Conservation (phyloP, 2,797 vertebrate genomes). For the Molossus alvarezi region DNA sequence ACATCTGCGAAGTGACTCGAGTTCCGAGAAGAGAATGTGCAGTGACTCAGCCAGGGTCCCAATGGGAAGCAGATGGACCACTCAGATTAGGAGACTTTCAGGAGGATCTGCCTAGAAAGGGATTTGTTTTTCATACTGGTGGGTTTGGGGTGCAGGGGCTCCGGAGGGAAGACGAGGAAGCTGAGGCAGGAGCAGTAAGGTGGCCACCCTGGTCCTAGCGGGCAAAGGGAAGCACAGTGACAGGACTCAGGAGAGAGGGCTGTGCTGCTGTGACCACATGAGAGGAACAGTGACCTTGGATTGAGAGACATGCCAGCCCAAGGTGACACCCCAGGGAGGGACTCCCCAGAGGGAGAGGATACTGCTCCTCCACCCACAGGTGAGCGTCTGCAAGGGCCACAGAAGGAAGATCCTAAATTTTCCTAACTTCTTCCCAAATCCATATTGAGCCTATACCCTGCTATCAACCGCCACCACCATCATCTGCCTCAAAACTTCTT, state of each 20-base stretch:
- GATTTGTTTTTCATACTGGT: too few species aligned
- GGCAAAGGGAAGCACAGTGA: background rate
- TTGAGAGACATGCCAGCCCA: too few species aligned
- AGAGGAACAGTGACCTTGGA: background rate
- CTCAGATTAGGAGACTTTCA: background rate
- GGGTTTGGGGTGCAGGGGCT: background rate
- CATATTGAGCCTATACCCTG: fast-evolving
- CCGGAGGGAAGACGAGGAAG: fast-evolving
- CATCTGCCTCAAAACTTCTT: background rate
- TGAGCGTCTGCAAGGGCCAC: fast-evolving
- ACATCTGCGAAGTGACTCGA: fast-evolving
- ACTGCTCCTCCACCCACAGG: too few species aligned
- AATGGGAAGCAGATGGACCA: fast-evolving
- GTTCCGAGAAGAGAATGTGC: background rate
- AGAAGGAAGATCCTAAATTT: background rate
- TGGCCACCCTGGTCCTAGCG: too few species aligned
- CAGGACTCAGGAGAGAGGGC: background rate
- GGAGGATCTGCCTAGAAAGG: background rate
- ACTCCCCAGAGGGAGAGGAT: background rate
- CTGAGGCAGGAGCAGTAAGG: fast-evolving
- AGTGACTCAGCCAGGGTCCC: background rate
- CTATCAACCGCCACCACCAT: fast-evolving
- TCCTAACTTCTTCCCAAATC: background rate
- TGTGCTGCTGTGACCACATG: fast-evolving
- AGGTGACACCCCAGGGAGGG: background rate